A percentile compares a stretch with the other conserved stretches of the same genome.
These are phyloP conservation scores for Oreochromis spilurus DNA, from an alignment of 2,113 vertebrate species.

Conservation along the genomic window DNA sequence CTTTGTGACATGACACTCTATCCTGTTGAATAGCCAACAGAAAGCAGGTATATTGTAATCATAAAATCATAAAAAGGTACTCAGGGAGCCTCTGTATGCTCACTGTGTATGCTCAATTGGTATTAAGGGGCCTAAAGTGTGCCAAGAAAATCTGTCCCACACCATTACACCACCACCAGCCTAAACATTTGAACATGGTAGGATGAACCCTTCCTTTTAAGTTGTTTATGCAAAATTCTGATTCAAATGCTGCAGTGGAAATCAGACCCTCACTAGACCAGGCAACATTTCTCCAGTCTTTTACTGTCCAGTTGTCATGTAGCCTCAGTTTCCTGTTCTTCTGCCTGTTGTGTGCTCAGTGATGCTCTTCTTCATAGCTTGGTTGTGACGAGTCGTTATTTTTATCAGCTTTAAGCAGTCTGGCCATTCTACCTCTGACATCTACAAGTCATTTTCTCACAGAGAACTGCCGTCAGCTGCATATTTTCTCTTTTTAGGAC, in stretches of 20 bases:
- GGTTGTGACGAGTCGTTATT: neutral
- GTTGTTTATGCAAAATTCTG: neutral
- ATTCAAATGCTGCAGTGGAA: neutral
- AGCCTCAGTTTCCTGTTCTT: neutral
- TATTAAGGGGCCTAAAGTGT: neutral
- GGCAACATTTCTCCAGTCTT: neutral
- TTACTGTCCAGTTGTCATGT: neutral
- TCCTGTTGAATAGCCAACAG: neutral
- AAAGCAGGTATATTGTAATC: neutral
- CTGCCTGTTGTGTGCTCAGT: neutral
- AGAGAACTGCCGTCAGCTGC: neutral
- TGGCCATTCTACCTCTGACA: neutral
- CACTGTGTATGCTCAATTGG: neutral
- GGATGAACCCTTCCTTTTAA: neutral
- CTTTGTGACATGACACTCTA: neutral
- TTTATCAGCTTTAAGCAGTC: neutral
- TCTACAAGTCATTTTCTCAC: neutral
- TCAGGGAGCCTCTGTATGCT: neutral
- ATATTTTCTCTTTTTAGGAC: neutral
- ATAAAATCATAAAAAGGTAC: neutral
- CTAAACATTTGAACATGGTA: neutral
- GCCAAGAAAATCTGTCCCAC: neutral
- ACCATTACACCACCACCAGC: neutral
- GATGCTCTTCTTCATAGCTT: neutral
- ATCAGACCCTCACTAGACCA: neutral